Percentiles rank a stretch among this genome's conserved stretches.
These are phyloP conservation scores for Cerastis rubricosa DNA, from an alignment of 2,888 invertebrate genomes.

Conservation along the genomic window DNA sequence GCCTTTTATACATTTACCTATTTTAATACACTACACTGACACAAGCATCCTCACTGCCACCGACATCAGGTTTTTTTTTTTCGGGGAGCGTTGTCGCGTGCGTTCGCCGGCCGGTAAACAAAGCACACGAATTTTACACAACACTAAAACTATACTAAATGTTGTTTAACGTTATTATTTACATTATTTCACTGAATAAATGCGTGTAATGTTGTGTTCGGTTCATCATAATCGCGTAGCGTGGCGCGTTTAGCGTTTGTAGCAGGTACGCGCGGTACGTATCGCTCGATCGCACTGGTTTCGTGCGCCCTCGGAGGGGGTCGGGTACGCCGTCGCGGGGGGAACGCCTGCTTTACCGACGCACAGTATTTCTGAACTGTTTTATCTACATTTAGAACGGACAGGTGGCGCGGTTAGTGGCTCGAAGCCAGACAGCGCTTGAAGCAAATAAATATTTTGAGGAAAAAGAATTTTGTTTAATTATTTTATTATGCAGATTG, in stretches of 20 bases:
- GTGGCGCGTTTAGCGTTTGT: conserved; percentile 78
- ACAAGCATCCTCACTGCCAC: conserved; percentile 86
- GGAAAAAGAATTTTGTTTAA: conserved; percentile 4
- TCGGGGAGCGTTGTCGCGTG: conserved; percentile 90
- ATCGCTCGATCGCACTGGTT: conserved; percentile 89
- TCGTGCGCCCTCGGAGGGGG: conserved; percentile 77
- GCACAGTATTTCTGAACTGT: conserved; percentile 60
- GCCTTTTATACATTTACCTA: conserved; percentile 89
- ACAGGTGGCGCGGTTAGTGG: conserved; percentile 82
- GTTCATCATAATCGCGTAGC: conserved; percentile 85
- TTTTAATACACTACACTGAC: conserved; percentile 89
- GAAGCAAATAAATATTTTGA: conserved; percentile 47
- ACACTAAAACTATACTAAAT: conserved; percentile 88
- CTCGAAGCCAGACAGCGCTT: conserved; percentile 62
- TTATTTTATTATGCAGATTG: not conserved
- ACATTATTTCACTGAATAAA: conserved; percentile 90
- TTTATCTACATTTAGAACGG: conserved; percentile 76
- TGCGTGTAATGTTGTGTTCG: conserved; percentile 83
- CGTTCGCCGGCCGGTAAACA: conserved; percentile 92
- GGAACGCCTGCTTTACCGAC: conserved; percentile 76
- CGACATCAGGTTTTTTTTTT: conserved; percentile 87
- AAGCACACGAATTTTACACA: conserved; percentile 88
- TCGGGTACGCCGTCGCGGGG: conserved; percentile 75
- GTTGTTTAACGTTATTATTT: conserved; percentile 91
- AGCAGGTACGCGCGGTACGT: conserved; percentile 83